Percentiles rank a stretch among this genome's conserved stretches.
These are phyloP conservation scores for Drosophila buzzatii DNA, from an alignment of 2,888 invertebrate genomes.

Conservation along the genomic window DNA sequence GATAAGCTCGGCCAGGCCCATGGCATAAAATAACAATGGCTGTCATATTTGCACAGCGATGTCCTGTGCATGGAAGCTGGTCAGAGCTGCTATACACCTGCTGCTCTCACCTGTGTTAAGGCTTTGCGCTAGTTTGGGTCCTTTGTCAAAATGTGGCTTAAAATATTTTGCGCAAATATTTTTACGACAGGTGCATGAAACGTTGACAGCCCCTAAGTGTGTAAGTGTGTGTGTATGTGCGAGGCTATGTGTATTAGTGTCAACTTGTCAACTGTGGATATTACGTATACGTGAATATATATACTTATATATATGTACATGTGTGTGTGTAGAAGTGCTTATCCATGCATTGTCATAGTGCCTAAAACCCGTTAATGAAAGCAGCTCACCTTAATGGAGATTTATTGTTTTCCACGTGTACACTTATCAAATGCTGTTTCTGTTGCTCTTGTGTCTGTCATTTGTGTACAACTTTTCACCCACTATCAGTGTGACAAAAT, in stretches of 20 bases:
- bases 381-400: slow-evolving; percentile 71
- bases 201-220: slow-evolving; percentile 15
- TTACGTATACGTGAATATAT: slow-evolving; percentile 21
- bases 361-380: slow-evolving; percentile 74
- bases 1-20: slow-evolving; percentile 30
- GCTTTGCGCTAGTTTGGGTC: slow-evolving; percentile 33
- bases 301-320: background rate
- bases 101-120: slow-evolving; percentile 3
- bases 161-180: slow-evolving; percentile 76
- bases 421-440: slow-evolving; percentile 34
- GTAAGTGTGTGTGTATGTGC: slow-evolving; percentile 8
- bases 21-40: slow-evolving; percentile 33
- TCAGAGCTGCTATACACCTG: background rate
- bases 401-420: slow-evolving; percentile 67
- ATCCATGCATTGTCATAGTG: slow-evolving; percentile 34
- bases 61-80: slow-evolving; percentile 23
- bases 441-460: slow-evolving; percentile 29
- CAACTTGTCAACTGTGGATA: slow-evolving; percentile 44
- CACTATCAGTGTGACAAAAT: slow-evolving; percentile 30
- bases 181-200: slow-evolving; percentile 70
- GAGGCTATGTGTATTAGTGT: slow-evolving; percentile 55
- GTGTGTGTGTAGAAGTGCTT: slow-evolving; percentile 7
- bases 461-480: slow-evolving; percentile 36
- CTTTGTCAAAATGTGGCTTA: slow-evolving; percentile 75
- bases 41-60: slow-evolving; percentile 49